phyloP scores from a whole-genome alignment of 2,888 invertebrate genomes.

The Eupithecia inturbata region DNA sequence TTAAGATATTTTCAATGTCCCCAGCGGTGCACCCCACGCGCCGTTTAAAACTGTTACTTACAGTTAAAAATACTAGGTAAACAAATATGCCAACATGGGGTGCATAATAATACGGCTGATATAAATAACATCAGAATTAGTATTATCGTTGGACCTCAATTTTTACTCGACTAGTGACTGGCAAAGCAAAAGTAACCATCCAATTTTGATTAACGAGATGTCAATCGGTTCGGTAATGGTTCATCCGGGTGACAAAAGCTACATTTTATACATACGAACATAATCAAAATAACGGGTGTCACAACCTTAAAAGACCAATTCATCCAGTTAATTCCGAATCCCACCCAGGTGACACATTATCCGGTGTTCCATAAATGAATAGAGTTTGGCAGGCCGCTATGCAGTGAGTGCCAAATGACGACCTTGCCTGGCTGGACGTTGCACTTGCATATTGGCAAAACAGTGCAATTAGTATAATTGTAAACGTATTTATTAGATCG shows the following conservation, averaged over 20 bases:
- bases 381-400: slow-evolving; percentile 1
- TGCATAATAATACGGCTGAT: not conserved
- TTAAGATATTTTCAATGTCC: slow-evolving; percentile 29
- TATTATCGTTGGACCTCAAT: not conserved
- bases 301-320: not conserved
- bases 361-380: slow-evolving; percentile 12
- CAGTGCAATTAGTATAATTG: slow-evolving; percentile 10
- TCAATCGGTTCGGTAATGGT: not conserved
- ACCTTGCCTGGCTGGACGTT: slow-evolving; percentile 6
- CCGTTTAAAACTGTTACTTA: slow-evolving; percentile 33
- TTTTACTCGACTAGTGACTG: not conserved
- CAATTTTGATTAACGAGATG: not conserved
- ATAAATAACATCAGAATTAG: not conserved
- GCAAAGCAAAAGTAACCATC: not conserved
- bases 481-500: slow-evolving; percentile 1
- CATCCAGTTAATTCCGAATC: not conserved
- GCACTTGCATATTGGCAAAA: slow-evolving; percentile 9
- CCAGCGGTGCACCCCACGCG: slow-evolving; percentile 31
- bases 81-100: not conserved
- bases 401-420: slow-evolving; percentile 7
- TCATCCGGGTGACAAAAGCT: not conserved
- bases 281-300: too few species aligned
- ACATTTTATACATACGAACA: not conserved
- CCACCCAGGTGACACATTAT: slow-evolving; percentile 14
- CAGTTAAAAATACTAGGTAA: slow-evolving; percentile 25